A percentile compares a stretch with the other conserved stretches of the same genome.
phyloP scores from a whole-genome alignment of 37 sponge, comb jelly and placozoan genomes.

The Spongia lamella region DNA sequence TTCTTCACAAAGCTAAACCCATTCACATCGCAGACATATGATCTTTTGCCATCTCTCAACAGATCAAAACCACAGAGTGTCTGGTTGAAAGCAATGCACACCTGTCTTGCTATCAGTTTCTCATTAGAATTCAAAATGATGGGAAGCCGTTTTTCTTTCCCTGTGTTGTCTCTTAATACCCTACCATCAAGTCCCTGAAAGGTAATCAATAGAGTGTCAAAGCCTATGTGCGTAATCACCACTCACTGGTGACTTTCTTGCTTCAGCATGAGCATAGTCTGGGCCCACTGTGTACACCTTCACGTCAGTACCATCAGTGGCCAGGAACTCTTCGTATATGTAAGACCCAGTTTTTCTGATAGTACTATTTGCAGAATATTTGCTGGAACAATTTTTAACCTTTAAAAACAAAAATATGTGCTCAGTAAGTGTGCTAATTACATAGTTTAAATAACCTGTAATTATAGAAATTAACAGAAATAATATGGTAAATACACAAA shows the following conservation, averaged over 20 bases:
- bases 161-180: conserved; percentile 86
- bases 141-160: conserved; percentile 89
- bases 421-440: no score
- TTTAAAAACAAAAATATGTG: no score
- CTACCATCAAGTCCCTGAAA: conserved; percentile 90
- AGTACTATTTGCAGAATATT: conserved; percentile 34
- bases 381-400: conserved; percentile 58
- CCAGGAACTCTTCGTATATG: conserved; percentile 71
- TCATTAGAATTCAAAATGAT: conserved; percentile 91
- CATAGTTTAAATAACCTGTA: no score
- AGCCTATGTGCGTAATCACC: background rate
- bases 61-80: conserved; percentile 97
- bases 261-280: conserved; percentile 97
- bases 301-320: conserved; percentile 74
- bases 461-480: no score
- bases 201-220: no score
- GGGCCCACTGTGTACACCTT: conserved; percentile 92
- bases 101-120: conserved; percentile 85
- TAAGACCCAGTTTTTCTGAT: conserved; percentile 60
- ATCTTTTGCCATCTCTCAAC: conserved; percentile 87
- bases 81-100: conserved; percentile 93
- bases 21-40: conserved; percentile 97
- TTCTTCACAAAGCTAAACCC: conserved; percentile 98
- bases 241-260: conserved; percentile 94
- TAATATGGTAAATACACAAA: no score